Percentiles rank a stretch among this genome's conserved stretches.
These are phyloP conservation scores for Lophochroa leadbeateri DNA, from an alignment of 2,113 vertebrate species.

Conservation along the genomic window DNA sequence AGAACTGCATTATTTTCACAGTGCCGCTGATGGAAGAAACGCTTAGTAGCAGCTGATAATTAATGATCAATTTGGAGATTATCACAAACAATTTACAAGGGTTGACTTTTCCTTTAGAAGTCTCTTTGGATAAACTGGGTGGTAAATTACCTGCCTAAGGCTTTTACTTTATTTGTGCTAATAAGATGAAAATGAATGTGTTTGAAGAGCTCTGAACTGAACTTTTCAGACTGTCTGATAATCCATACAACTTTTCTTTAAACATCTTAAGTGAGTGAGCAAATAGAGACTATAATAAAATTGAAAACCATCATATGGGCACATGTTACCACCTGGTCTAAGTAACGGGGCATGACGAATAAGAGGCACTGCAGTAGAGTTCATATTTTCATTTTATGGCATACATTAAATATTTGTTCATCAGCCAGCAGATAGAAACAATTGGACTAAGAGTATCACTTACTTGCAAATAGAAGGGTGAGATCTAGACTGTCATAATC, in stretches of 20 bases:
- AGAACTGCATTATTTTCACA: conserved; percentile 47
- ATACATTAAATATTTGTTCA: conserved; percentile 49
- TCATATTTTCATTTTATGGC: conserved; percentile 51
- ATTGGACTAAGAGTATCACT: not conserved
- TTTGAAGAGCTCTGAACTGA: conserved; percentile 42
- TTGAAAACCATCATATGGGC: not conserved
- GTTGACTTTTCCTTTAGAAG: conserved; percentile 51
- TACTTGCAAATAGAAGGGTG: not conserved
- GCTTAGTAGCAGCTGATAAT: conserved; percentile 36
- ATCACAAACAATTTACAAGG: conserved; percentile 56
- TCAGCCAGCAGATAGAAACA: conserved; percentile 15
- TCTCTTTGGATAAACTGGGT: conserved; percentile 38
- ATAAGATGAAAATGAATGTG: conserved; percentile 44
- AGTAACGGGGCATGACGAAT: conserved; percentile 49
- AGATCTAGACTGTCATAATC: not conserved
- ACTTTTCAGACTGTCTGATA: conserved; percentile 47
- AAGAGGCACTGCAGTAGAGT: conserved; percentile 15
- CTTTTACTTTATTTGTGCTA: conserved; percentile 52
- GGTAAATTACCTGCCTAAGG: conserved; percentile 58
- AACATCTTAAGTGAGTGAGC: conserved; percentile 59
- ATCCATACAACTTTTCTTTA: conserved; percentile 57
- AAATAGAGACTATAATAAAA: conserved; percentile 44
- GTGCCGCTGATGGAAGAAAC: conserved; percentile 1
- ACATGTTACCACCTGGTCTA: not conserved
- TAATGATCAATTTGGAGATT: conserved; percentile 55